A percentile compares a stretch with the other conserved stretches of the same genome.
These are phyloP conservation scores for Nansenia antarctica DNA, from an alignment of 2,113 vertebrate genomes.

Conservation along the genomic window DNA sequence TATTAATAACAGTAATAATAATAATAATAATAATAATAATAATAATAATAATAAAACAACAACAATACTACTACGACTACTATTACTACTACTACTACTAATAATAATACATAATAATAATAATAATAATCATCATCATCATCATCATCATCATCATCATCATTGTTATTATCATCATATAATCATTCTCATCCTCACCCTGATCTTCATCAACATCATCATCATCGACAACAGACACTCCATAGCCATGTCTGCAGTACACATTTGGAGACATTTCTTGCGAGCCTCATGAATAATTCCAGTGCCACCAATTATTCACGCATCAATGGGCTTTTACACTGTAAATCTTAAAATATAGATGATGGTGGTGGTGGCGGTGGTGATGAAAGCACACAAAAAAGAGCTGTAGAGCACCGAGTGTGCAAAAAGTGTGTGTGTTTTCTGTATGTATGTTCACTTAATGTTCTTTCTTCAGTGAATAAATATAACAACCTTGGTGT, in stretches of 20 bases:
- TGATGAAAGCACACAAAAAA: neutral
- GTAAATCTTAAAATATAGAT: constrained; percentile 13
- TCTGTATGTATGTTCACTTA: neutral
- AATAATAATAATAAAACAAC: neutral
- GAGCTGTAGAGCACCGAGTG: neutral
- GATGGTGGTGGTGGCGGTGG: neutral
- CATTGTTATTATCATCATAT: neutral
- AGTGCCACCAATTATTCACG: constrained; percentile 15
- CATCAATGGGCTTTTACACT: constrained; percentile 5
- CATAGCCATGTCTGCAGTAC: neutral
- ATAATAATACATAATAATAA: neutral
- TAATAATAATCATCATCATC: neutral
- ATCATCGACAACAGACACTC: neutral
- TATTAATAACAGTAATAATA: neutral
- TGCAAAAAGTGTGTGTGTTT: neutral
- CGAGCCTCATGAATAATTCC: constrained; percentile 14
- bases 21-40: neutral
- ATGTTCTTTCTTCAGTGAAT: neutral
- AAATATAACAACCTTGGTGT: neutral
- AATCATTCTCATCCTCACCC: neutral
- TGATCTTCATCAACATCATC: neutral
- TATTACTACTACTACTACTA: too few relatives aligned
- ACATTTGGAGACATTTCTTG: neutral
- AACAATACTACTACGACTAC: too few relatives aligned
- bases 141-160: neutral